Evolutionary conservation across 2,888 invertebrate genomes (phyloP), one percentile per base, ranked within the genome.

Genomic region (Yponomeuta malinellus): DNA sequence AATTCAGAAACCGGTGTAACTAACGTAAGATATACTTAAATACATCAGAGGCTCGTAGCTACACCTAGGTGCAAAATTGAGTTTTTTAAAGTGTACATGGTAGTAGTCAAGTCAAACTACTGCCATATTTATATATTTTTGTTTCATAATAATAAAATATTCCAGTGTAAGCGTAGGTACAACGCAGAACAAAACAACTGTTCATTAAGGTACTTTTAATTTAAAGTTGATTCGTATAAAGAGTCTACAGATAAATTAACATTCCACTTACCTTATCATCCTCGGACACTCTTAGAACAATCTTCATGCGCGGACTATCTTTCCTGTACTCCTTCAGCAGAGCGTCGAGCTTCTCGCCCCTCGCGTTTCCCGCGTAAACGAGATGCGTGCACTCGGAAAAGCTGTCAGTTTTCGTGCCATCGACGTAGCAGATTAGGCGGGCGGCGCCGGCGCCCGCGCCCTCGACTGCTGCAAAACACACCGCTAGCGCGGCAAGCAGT

Each of bases 241-340:
- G 23, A 23, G 23, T 23, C 23, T 23, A 23, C 23, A 23, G 23
- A 23, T 23, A 23, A 23, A 23, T 63, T 9, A 63, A 63, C 10
- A 64, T 23, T n/a, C 2, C 70, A 75, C 87, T 83, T 85, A 94
- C 94, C 93, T 94, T 93, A 80, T 94, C 93, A 73, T 87, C 89
- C 73, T 93, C 93, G 74, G 87, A 85, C 70, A 93, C 92, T 72
- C 93, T 91, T 74, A 94, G 79, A 74, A 94, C 83, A 74, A 94
- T 87, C 84, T 94, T 94, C 75, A 93, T 82, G 72, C 89, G 85
- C 43, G 92, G 91, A 73, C 90, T 89, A 73, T 82, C 83, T 74
- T 90, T 90, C 78, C 89, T 89, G 76, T 93, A 89, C 74, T 88
- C 89, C 80, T 93, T 93, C 75, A 92, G 77, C 64, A 91, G 71